Evolutionary conservation across 2,888 invertebrate species (phyloP).

Genomic region (Axea sp.): DNA sequence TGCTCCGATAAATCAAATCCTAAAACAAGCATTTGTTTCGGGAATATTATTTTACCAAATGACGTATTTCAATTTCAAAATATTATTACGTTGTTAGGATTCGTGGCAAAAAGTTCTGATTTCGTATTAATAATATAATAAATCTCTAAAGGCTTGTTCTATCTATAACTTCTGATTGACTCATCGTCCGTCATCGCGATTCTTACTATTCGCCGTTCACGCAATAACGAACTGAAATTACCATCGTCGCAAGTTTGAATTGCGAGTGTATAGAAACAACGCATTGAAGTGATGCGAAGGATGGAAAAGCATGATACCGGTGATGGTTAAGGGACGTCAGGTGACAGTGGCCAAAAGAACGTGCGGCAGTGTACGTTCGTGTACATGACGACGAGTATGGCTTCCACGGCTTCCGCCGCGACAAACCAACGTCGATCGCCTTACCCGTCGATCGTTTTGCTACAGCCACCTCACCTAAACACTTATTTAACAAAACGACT

Average conservation of each 20-base stretch:
- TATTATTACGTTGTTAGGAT: no score
- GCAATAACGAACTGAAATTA: constrained; percentile 43
- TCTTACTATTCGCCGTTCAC: constrained; percentile 12
- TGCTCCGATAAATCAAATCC: no score
- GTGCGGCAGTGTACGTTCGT: constrained; percentile 46
- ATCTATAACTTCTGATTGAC: no score
- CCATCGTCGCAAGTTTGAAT: constrained; percentile 18
- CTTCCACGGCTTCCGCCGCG: constrained; percentile 78
- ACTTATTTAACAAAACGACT: constrained; percentile 70
- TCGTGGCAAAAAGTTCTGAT: no score
- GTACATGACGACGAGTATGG: constrained; percentile 68
- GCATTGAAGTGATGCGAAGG: constrained; percentile 12
- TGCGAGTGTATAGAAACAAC: constrained; percentile 13
- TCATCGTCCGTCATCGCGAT: no score
- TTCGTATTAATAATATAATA: no score
- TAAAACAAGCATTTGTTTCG: no score
- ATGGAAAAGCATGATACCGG: constrained; percentile 21
- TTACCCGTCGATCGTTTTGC: constrained; percentile 78
- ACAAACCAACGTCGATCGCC: constrained; percentile 79
- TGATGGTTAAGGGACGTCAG: constrained; percentile 46
- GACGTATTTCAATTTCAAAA: no score
- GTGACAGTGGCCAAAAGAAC: constrained; percentile 45
- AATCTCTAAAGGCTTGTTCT: no score
- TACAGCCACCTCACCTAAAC: constrained; percentile 73
- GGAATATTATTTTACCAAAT: no score